Conservation (phyloP, 2,888 invertebrate species). For the Himalopsyche tibetana region DNA sequence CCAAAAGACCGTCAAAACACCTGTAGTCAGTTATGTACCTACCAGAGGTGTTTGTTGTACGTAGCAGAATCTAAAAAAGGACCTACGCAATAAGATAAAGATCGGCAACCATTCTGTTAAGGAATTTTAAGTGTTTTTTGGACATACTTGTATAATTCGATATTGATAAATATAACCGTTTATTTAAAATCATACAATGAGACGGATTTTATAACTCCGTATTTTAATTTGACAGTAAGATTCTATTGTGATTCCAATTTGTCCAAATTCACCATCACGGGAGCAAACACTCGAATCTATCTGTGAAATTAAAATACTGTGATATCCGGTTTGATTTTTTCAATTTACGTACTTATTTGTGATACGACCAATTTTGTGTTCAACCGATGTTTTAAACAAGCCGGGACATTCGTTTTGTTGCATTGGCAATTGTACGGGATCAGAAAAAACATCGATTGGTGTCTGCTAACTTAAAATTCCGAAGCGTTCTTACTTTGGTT, state of each 20-base stretch:
- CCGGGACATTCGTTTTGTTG: too few relatives aligned
- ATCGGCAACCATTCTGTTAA: background rate
- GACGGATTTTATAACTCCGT: background rate
- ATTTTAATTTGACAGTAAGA: constrained; percentile 2
- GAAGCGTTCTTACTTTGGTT: background rate
- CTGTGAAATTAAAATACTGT: background rate
- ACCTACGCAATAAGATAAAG: constrained; percentile 26
- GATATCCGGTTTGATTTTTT: background rate
- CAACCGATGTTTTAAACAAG: too few relatives aligned
- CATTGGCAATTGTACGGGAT: too few relatives aligned
- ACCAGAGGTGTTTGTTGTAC: constrained; percentile 38
- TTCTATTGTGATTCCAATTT: background rate
- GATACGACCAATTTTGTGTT: too few relatives aligned
- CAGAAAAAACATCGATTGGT: too few relatives aligned
- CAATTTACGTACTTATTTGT: too few relatives aligned
- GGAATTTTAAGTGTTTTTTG: background rate
- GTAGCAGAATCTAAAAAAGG: constrained; percentile 37
- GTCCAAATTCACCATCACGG: background rate
- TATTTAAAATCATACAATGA: background rate
- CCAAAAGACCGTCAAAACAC: constrained; percentile 40
- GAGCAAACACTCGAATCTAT: background rate
- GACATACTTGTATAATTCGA: background rate
- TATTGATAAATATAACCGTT: background rate
- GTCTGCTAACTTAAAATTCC: constrained; percentile 1
- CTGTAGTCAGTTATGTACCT: constrained; percentile 39